phyloP scores from a whole-genome alignment of 2,113 vertebrate genomes.

The Odocoileus hemionus region DNA sequence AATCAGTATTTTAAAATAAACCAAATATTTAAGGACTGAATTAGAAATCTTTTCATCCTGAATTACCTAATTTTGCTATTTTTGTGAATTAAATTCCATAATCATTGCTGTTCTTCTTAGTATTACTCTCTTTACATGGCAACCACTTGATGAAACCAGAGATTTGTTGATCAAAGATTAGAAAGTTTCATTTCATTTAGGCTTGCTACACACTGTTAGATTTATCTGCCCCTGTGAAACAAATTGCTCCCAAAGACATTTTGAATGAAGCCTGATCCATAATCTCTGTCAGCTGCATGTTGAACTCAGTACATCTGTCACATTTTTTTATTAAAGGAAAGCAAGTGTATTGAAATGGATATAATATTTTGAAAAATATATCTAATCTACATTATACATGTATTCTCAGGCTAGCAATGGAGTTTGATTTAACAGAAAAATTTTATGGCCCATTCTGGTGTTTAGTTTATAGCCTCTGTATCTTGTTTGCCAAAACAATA shows the following conservation, averaged over 20 bases:
- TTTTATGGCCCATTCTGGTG: conserved; percentile 44
- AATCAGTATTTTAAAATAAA: background rate
- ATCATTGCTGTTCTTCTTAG: background rate
- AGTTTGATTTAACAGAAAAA: conserved; percentile 40
- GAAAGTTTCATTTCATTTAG: background rate
- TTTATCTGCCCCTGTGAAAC: background rate
- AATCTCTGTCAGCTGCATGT: background rate
- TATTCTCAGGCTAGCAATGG: conserved; percentile 40
- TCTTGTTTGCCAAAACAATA: conserved; percentile 58
- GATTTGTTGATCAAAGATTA: background rate
- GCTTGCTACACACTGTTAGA: background rate
- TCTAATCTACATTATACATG: background rate
- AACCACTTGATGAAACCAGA: background rate
- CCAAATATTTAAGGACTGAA: background rate
- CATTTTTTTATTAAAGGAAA: conserved; percentile 44
- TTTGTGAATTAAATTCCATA: background rate
- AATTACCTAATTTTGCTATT: background rate
- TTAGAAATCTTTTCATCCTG: background rate
- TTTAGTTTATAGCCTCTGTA: conserved; percentile 36
- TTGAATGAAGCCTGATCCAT: background rate
- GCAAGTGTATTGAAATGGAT: conserved; percentile 3
- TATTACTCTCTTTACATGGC: background rate
- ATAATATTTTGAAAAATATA: conserved; percentile 41
- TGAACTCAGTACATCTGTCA: conserved; percentile 19
- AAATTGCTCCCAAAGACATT: background rate